These are phyloP conservation scores for Aphis gossypii DNA, from an alignment of 1,140 invertebrate genomes.

Conservation along the genomic window DNA sequence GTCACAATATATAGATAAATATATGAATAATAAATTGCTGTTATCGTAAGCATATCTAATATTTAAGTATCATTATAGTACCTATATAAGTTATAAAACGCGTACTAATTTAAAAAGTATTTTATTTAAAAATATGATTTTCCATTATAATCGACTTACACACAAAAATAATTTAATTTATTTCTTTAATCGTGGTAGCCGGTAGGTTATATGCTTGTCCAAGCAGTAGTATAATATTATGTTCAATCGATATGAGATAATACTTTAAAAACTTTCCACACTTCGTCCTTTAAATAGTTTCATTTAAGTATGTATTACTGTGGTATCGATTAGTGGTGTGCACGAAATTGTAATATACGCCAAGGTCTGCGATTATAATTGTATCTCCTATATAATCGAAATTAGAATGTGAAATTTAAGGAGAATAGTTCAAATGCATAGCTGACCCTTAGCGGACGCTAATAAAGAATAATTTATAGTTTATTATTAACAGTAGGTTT, in stretches of 20 bases:
- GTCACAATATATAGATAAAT: too few species aligned
- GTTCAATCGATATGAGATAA: background rate
- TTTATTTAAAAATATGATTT: too few species aligned
- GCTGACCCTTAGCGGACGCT: background rate
- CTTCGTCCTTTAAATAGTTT: slow-evolving; percentile 28
- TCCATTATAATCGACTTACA: too few species aligned
- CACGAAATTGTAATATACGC: background rate
- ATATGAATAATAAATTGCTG: too few species aligned
- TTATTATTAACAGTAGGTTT: slow-evolving; percentile 1
- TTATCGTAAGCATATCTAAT: too few species aligned
- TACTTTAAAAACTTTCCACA: background rate
- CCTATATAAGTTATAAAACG: too few species aligned
- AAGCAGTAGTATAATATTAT: background rate
- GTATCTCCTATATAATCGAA: slow-evolving; percentile 10
- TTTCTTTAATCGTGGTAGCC: background rate
- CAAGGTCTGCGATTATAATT: background rate
- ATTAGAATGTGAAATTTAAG: slow-evolving; percentile 42
- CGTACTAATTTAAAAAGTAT: too few species aligned
- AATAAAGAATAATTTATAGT: slow-evolving; percentile 3
- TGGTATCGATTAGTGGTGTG: slow-evolving; percentile 22
- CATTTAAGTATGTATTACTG: background rate
- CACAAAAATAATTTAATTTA: too few species aligned
- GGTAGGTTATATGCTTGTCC: too few species aligned
- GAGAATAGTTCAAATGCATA: slow-evolving; percentile 37
- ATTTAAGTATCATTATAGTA: too few species aligned